Base-by-base conservation (phyloP, 2,888 invertebrate species). In the Gastracanthus pulcherrimus region DNA sequence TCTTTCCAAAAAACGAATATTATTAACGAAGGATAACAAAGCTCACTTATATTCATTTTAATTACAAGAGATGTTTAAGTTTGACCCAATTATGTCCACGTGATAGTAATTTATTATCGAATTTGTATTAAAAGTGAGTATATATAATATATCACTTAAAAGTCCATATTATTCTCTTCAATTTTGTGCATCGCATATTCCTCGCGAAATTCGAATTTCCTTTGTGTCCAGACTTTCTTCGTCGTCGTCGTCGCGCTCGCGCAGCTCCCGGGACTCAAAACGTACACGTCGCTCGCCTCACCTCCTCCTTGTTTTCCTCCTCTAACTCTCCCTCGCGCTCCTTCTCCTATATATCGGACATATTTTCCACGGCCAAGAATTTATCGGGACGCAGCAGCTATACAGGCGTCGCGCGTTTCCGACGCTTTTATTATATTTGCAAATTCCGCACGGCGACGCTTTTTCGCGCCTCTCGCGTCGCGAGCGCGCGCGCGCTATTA, bases 321-420 rank as follows among this genome's bases (percentile, higher is more conserved):
- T n/a, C n/a, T n/a, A n/a, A n/a, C n/a, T n/a, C n/a, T n/a, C n/a
- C 36, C 6, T 19, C 19, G 7, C 4, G n/a, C n/a, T 64, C n/a
- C 7, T 62, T n/a, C n/a, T n/a, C 41, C 62, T 64, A 70, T 78
- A 70, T 88, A 88, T 89, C 87, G 89, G 89, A 88, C 89, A 88
- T 89, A 89, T 89, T 89, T 89, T 87, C 87, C 84, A 84, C 84
- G 86, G 85, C 83, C 85, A 87, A 88, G 89, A 89, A 89, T 89
- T 89, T 89, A 89, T 89, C 87, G 89, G 87, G 85, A 86, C 86
- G 41, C n/a, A n/a, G n/a, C n/a, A 19, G 58, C 38, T 19, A 9
- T 29, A 26, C n/a, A n/a, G n/a, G n/a, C n/a, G n/a, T n/a, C n/a
- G 13, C 45, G 19, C 5, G 19, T 26, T n/a, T 38, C 31, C 62